phyloP scores from a whole-genome alignment of 2,113 vertebrate species.

The Otolemur garnettii region DNA sequence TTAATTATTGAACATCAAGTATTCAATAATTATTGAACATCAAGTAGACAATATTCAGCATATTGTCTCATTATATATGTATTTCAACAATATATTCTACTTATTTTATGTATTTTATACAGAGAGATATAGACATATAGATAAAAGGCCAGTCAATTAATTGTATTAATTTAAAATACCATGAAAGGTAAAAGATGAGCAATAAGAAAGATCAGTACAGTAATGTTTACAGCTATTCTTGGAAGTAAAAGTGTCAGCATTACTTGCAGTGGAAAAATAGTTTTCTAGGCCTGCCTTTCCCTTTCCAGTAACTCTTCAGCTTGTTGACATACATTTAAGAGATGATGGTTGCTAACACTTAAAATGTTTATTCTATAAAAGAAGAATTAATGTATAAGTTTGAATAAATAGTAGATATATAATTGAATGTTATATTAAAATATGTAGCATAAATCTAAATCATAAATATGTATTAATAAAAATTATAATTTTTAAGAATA shows the following conservation, averaged over 20 bases:
- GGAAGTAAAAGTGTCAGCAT: background rate
- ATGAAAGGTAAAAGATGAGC: background rate
- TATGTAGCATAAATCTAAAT: background rate
- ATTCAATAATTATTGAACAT: conserved; percentile 33
- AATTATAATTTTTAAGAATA: background rate
- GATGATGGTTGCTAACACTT: background rate
- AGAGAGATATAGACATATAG: background rate
- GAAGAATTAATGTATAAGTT: background rate
- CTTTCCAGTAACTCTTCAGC: background rate
- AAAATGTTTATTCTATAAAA: conserved; percentile 9
- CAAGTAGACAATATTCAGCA: background rate
- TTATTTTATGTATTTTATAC: background rate
- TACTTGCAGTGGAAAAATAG: background rate
- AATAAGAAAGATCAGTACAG: background rate
- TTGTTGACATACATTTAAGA: background rate
- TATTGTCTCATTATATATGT: background rate
- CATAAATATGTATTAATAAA: background rate
- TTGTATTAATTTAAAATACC: background rate
- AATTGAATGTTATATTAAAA: background rate
- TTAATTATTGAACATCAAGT: conserved; percentile 14
- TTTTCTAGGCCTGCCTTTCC: background rate
- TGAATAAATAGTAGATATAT: background rate
- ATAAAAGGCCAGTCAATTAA: background rate
- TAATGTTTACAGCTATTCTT: background rate
- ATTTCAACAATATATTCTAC: background rate